phyloP scores from a whole-genome alignment of 2,113 vertebrate genomes.

The Menura novaehollandiae region DNA sequence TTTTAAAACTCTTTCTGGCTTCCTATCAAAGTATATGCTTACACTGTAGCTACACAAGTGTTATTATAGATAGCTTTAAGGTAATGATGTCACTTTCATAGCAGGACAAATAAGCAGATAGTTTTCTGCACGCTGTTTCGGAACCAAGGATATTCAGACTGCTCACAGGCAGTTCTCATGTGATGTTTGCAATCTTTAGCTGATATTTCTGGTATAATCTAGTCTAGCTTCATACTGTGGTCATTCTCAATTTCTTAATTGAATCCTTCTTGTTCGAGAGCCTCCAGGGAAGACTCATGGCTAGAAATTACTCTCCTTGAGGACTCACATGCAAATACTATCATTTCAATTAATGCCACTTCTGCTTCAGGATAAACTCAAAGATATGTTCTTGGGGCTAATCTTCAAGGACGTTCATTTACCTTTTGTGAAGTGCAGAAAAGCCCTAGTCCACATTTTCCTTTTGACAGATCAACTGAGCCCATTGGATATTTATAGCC shows the following conservation, averaged over 20 bases:
- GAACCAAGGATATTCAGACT: not conserved
- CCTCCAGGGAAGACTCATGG: not conserved
- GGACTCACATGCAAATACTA: not conserved
- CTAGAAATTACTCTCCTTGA: not conserved
- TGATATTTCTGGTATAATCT: not conserved
- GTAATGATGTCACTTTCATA: constrained; percentile 2
- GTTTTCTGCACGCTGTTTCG: not conserved
- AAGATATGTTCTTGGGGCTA: not conserved
- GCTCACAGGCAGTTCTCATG: not conserved
- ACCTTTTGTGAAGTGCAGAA: not conserved
- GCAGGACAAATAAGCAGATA: not conserved
- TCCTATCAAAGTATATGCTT: constrained; percentile 25
- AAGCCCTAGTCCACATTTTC: not conserved
- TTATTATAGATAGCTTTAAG: constrained; percentile 33
- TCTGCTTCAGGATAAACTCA: not conserved
- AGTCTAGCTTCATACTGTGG: not conserved
- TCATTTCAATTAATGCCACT: not conserved
- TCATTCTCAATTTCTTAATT: not conserved
- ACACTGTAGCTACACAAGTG: not conserved
- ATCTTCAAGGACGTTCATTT: not conserved
- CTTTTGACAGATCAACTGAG: not conserved
- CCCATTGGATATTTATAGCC: not conserved
- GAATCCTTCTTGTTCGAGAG: not conserved
- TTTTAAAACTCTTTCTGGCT: constrained; percentile 37
- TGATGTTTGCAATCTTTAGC: not conserved